Evolutionary conservation across 1,140 invertebrate species (phyloP), one percentile per base, ranked within the genome.

Genomic region (Drosophila pectinifera): DNA sequence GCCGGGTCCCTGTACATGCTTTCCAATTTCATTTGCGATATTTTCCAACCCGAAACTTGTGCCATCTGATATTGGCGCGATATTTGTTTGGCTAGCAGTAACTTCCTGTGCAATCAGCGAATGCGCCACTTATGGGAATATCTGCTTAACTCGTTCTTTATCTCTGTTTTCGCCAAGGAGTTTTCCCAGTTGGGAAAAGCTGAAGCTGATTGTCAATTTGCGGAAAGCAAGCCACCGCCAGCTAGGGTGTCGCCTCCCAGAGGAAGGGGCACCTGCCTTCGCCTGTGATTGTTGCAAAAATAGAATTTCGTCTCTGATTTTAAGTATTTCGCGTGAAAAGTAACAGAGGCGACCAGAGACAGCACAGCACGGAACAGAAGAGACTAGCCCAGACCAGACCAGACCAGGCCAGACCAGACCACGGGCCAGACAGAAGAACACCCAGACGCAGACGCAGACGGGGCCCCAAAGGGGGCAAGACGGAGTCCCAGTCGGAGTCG

Each of bases 311-410:
- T 89, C 85, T 83, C 84, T 84, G 84, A 90, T 80, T 77, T 89
- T 89, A 89, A 89, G 84, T 84, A 89, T 89, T 89, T 89, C 84
- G 85, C 85, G 84, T 80, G 85, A 89, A 89, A 88, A 89, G 84
- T 89, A 83, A 69, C 80, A 83, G 80, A 84, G 62, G 69, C 43
- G 68, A 51, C 51, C 54, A 70, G 55, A 56, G 73, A 56, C 74
- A n/a, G n/a, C n/a, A n/a, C n/a, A n/a, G n/a, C n/a, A n/a, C n/a
- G n/a, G n/a, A n/a, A 62, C 45, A 45, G 67, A 56, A 46, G 43
- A 48, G 54, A 57, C 39, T 34, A 49, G 67, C 62, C 53, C 39
- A 48, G 72, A 67, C 57, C 59, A 48, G 65, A 67, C 61, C 59
- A 75, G 75, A 69, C 58, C 46, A 39, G 38, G 14, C 8, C 43